phyloP scores from a whole-genome alignment of 2,888 invertebrate genomes.

The Galeopsomyia nigrocyanea region DNA sequence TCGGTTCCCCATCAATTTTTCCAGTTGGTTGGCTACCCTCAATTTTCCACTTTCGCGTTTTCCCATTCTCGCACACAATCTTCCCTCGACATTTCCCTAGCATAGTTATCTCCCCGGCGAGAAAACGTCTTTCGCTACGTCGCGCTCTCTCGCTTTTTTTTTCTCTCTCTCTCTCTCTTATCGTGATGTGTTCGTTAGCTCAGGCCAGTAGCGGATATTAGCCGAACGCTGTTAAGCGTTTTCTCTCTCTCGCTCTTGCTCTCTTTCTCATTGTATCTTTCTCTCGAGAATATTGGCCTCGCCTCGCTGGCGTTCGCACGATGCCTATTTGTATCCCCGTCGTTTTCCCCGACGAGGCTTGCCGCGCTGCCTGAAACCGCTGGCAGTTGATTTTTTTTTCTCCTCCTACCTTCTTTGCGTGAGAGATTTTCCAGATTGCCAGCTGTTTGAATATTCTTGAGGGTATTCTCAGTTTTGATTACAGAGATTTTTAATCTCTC shows the following conservation, averaged over 20 bases:
- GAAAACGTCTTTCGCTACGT: conserved; percentile 3
- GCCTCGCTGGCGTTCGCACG: conserved; percentile 11
- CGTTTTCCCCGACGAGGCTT: not conserved
- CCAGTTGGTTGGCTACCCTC: not conserved
- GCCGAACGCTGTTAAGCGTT: conserved; percentile 41
- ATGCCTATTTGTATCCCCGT: conserved; percentile 34
- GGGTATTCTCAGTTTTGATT: no score
- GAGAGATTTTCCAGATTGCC: not conserved
- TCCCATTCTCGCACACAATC: conserved; percentile 22
- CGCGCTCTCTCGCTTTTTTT: conserved; percentile 29
- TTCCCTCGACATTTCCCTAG: conserved; percentile 27
- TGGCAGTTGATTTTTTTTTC: not conserved
- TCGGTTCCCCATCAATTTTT: not conserved
- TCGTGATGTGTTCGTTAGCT: conserved; percentile 47
- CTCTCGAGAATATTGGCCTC: conserved; percentile 31
- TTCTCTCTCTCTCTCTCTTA: conserved; percentile 38
- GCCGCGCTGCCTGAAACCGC: not conserved
- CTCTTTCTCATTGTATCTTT: no score
- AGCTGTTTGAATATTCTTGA: no score
- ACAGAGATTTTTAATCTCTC: no score
- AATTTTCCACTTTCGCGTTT: conserved; percentile 38
- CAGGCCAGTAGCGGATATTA: conserved; percentile 42
- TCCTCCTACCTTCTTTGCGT: not conserved
- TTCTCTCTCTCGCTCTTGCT: conserved; percentile 3
- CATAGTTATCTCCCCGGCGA: conserved; percentile 17